Evolutionary conservation across 1,140 invertebrate genomes (phyloP).

Genomic region (Lepidotrigona ventralis): DNA sequence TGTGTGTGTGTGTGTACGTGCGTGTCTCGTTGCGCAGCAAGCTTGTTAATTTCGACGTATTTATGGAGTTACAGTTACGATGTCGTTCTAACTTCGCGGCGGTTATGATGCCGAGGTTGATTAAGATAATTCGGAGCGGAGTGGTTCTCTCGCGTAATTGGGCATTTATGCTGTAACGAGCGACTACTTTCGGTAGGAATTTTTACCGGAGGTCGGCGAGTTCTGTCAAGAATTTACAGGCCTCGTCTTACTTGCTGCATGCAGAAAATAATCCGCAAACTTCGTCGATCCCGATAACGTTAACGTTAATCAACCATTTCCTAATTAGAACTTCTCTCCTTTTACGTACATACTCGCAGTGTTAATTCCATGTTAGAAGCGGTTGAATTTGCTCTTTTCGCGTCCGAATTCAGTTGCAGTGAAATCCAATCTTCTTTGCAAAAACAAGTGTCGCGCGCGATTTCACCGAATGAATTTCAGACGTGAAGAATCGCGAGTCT

Average conservation of each 20-base stretch:
- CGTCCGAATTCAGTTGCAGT: not conserved
- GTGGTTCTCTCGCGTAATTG: not conserved
- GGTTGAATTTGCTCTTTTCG: not conserved
- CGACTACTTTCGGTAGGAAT: too few relatives aligned
- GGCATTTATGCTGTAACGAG: not conserved
- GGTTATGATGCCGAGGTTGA: not conserved
- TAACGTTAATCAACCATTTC: too few relatives aligned
- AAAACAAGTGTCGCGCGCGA: not conserved
- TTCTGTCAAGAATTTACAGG: too few relatives aligned
- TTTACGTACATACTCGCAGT: too few relatives aligned
- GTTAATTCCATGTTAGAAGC: not conserved
- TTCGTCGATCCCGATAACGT: too few relatives aligned
- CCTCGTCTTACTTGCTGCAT: too few relatives aligned
- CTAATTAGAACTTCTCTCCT: too few relatives aligned
- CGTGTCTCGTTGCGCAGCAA: too few relatives aligned
- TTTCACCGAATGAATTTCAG: not conserved
- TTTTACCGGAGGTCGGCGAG: too few relatives aligned
- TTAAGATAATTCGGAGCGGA: not conserved
- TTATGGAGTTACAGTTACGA: not conserved
- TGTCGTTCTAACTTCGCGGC: not conserved
- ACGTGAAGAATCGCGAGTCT: not conserved
- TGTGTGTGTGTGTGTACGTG: too few relatives aligned
- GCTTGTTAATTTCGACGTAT: not conserved
- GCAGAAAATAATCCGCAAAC: too few relatives aligned
- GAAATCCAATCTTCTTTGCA: constrained; percentile 5